A percentile compares a stretch with the other conserved stretches of the same genome.
phyloP scores from a whole-genome alignment of 2,113 vertebrate species.

The Lepisosteus oculatus region DNA sequence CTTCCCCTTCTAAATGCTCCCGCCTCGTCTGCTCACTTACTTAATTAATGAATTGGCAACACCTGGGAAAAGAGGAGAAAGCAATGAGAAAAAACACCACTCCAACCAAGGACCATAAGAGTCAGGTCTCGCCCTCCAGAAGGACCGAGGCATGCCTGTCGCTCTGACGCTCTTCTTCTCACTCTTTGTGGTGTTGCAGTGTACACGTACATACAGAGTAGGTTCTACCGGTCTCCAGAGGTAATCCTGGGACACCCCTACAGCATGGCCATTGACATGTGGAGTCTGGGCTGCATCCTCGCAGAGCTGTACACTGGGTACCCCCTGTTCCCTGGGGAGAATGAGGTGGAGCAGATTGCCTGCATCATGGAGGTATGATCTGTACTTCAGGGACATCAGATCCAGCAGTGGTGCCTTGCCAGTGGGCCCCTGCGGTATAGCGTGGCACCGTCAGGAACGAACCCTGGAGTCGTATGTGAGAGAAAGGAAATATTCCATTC shows the following conservation, averaged over 20 bases:
- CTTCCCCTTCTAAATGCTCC: no score
- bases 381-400: neutral
- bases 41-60: no score
- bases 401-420: no score
- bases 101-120: no score
- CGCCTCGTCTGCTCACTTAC: no score
- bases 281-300: constrained; percentile 92
- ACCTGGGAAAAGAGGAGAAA: no score
- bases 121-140: no score
- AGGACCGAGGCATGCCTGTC: neutral
- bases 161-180: neutral
- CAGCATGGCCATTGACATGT: constrained; percentile 92
- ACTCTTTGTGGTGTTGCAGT: constrained; percentile 52
- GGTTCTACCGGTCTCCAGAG: constrained; percentile 92
- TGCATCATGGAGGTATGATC: constrained; percentile 88
- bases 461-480: no score
- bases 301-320: constrained; percentile 84
- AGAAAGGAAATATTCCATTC: no score
- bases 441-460: no score
- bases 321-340: constrained; percentile 88
- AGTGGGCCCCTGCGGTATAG: no score
- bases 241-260: constrained; percentile 93
- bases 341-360: constrained; percentile 87
- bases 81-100: no score
- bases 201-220: constrained; percentile 91